Evolutionary conservation across 2,888 invertebrate species (phyloP).

Genomic region (Sisyra terminalis): DNA sequence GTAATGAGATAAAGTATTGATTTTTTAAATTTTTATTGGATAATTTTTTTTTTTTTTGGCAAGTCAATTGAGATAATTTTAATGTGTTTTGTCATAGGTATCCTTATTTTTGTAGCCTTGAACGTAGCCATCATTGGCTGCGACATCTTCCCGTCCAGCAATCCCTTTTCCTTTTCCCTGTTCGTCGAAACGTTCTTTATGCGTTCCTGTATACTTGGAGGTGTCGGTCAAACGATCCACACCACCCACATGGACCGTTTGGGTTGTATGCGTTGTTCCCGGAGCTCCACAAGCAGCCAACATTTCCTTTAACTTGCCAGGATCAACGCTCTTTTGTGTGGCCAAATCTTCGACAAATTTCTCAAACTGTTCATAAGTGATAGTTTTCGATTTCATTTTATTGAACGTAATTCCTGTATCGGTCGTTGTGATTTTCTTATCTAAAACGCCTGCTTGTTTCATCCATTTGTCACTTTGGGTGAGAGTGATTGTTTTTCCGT

Average conservation of each 20-base stretch:
- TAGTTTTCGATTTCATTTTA: slow-evolving; percentile 46
- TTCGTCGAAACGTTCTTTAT: slow-evolving; percentile 70
- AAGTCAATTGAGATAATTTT: slow-evolving; percentile 11
- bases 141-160: slow-evolving; percentile 62
- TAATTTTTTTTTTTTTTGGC: too few species aligned
- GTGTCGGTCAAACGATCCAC: slow-evolving; percentile 68
- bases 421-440: slow-evolving; percentile 71
- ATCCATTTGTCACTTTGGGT: slow-evolving; percentile 89
- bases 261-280: slow-evolving; percentile 23
- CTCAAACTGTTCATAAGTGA: slow-evolving; percentile 19
- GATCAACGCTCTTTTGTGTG: slow-evolving; percentile 56
- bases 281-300: slow-evolving; percentile 64
- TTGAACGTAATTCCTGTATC: slow-evolving; percentile 84
- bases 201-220: slow-evolving; percentile 72
- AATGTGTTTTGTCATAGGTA: slow-evolving; percentile 45
- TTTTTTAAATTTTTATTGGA: too few species aligned
- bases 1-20: too few species aligned
- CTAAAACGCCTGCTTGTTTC: slow-evolving; percentile 69
- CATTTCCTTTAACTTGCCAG: slow-evolving; percentile 59
- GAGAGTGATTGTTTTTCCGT: slow-evolving; percentile 71
- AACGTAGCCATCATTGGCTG: slow-evolving; percentile 62
- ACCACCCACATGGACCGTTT: slow-evolving; percentile 33
- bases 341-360: slow-evolving; percentile 70
- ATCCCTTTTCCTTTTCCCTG: slow-evolving; percentile 69
- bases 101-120: slow-evolving; percentile 72